phyloP scores from a whole-genome alignment of 1,140 invertebrate species.

The Trachymyrmex septentrionalis region DNA sequence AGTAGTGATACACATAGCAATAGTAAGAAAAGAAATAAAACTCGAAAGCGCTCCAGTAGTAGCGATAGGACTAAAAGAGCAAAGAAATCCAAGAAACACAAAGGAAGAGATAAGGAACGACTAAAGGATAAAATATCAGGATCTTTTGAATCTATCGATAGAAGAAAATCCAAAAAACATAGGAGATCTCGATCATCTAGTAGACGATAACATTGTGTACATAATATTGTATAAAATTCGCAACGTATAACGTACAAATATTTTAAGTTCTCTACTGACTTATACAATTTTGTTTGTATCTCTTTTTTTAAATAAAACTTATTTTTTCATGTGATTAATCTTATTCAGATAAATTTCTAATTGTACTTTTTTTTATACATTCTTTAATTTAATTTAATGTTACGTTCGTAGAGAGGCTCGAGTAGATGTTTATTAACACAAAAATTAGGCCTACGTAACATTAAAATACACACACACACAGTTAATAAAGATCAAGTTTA shows the following conservation, averaged over 20 bases:
- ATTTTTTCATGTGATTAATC: constrained; percentile 71
- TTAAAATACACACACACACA: too few species aligned
- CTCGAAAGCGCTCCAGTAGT: constrained; percentile 76
- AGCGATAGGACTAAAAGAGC: constrained; percentile 82
- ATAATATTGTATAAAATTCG: background rate
- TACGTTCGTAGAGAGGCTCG: background rate
- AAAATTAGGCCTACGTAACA: background rate
- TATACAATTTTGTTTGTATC: constrained; percentile 71
- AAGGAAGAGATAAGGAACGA: constrained; percentile 82
- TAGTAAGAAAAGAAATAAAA: constrained; percentile 70
- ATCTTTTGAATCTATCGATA: constrained; percentile 81
- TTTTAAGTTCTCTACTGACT: constrained; percentile 59
- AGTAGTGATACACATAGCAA: constrained; percentile 69
- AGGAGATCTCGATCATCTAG: constrained; percentile 74
- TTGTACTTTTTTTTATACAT: background rate
- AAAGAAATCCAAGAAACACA: constrained; percentile 85
- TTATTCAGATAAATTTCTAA: background rate
- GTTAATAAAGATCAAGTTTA: background rate
- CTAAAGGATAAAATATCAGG: constrained; percentile 84
- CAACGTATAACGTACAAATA: background rate
- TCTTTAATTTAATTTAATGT: background rate
- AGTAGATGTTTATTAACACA: background rate
- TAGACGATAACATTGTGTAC: constrained; percentile 61
- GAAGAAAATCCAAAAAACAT: constrained; percentile 81
- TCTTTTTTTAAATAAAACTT: constrained; percentile 78